Evolutionary conservation across 2,888 invertebrate species (phyloP).

Genomic region (Aricia artaxerxes): DNA sequence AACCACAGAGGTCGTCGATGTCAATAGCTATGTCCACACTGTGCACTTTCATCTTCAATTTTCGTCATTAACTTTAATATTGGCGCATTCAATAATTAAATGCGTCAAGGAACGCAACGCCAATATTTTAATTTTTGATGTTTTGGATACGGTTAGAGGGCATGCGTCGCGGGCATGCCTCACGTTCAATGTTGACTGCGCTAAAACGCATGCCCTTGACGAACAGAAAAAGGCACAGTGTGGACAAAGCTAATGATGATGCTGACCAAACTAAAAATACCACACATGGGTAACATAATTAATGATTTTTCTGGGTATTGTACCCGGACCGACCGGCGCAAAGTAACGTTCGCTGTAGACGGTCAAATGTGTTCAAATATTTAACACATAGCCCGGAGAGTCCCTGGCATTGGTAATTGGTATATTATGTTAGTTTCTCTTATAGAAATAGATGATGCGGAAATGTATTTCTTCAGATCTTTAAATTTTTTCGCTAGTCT

Average conservation of each 20-base stretch:
- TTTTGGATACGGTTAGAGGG: no score
- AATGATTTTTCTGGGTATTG: conserved; percentile 13
- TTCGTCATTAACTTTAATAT: no score
- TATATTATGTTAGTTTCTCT: background rate
- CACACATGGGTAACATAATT: background rate
- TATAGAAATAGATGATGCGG: background rate
- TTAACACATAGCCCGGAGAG: background rate
- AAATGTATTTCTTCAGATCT: background rate
- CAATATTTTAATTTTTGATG: no score
- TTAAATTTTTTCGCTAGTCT: background rate
- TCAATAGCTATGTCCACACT: no score
- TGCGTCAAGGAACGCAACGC: no score
- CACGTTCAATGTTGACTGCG: no score
- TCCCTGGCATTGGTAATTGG: background rate
- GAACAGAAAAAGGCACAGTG: no score
- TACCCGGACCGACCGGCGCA: background rate
- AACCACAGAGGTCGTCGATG: no score
- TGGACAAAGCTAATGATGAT: background rate
- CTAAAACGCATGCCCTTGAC: no score
- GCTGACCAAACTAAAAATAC: conserved; percentile 1
- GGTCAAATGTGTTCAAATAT: conserved; percentile 10
- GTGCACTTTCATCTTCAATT: no score
- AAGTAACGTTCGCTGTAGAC: conserved; percentile 10
- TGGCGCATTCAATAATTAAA: no score
- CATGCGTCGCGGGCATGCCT: no score